A percentile compares a stretch with the other conserved stretches of the same genome.
Evolutionary conservation across 2,113 vertebrate species (phyloP).

Genomic region (Epinephelus lanceolatus): DNA sequence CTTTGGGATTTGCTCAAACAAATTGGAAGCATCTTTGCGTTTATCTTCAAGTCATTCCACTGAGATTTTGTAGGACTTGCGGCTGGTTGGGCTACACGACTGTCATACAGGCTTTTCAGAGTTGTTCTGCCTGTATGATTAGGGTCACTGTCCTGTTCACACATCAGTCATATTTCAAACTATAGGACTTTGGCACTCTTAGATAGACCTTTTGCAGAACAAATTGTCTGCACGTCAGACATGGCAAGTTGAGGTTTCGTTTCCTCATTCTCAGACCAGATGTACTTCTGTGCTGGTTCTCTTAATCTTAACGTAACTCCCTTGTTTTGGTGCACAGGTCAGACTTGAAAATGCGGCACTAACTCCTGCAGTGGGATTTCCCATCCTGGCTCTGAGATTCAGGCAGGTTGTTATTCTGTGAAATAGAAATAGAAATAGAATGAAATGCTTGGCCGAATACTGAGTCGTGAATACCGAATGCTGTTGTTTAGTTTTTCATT

Average conservation of each 20-base stretch:
- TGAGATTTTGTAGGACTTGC: background rate
- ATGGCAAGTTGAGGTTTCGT: background rate
- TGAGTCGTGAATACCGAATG: no score
- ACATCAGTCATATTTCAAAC: background rate
- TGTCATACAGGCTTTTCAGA: background rate
- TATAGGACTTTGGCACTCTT: background rate
- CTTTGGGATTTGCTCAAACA: background rate
- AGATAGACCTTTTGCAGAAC: background rate
- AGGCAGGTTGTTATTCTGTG: background rate
- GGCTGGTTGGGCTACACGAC: background rate
- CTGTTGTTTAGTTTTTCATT: no score
- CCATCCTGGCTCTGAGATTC: background rate
- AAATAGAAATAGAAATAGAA: no score
- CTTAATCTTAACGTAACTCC: background rate
- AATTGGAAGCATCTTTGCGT: conserved; percentile 2
- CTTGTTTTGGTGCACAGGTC: background rate
- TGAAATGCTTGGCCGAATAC: no score
- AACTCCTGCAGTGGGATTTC: background rate
- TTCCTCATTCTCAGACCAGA: background rate
- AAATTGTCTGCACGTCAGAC: background rate
- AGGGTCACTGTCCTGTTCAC: background rate
- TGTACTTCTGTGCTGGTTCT: background rate
- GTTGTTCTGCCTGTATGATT: background rate
- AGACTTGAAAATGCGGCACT: no score
- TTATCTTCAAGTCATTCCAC: background rate